Evolutionary conservation across 2,888 invertebrate species (phyloP), one percentile per base, ranked within the genome.

Genomic region (Odontocolon sp.): DNA sequence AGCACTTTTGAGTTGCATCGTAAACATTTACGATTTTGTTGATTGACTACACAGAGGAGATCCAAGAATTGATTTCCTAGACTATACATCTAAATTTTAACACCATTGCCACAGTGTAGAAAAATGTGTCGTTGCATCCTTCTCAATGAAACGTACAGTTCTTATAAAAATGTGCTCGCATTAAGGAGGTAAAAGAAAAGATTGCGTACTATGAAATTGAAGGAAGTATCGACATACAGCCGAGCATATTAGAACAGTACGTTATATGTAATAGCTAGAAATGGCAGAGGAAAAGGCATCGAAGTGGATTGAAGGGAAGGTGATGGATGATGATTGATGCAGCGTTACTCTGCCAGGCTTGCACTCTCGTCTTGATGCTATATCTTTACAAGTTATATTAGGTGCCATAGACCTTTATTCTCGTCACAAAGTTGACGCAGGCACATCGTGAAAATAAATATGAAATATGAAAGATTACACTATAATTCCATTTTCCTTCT

Each of bases 271-370:
- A 14, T 9, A 56, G 42, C 23, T 31, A 40, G 16, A 56, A 36
- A 42, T 52, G 50, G 59, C 36, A 36, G 40, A 73, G 69, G 5
- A 64, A 66, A 59, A 63, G 42, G 18, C 33, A 47, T 69, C 64
- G 57, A 64, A 52, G 57, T 28, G 14, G 57, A 66, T 75, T 52
- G 75, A 66, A 64, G 36, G n/a, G 18, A 31, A 11, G 36, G 14
- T 69, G 75, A 75, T 70, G 59, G 64, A 70, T 70, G 28, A 70
- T 75, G 70, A 76, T 75, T 36, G 66, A 66, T 75, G 33, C 36
- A 59, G 50, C 42, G 26, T 42, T 56, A 56, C n/a, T n/a, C n/a
- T 67, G 14, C 5, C 21, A 42, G 16, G 21, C 47, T 40, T 26
- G 31, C 40, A 2, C 52, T 16, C 54, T 45, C 45, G 16, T 50